These are phyloP conservation scores for Chromis chromis DNA, from an alignment of 2,797 vertebrate species.

Conservation along the genomic window DNA sequence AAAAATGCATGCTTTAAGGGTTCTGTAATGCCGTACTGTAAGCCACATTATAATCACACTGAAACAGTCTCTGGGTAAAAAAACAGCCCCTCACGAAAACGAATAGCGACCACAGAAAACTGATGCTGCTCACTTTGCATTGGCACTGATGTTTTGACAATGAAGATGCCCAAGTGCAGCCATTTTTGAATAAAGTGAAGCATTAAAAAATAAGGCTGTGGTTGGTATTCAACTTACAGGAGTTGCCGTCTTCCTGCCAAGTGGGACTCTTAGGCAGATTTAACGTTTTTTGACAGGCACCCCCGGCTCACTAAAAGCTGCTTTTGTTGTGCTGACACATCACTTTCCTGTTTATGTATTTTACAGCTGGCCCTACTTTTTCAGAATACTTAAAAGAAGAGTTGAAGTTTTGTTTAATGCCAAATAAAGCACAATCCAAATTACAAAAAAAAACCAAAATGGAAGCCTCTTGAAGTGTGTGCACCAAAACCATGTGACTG, in stretches of 20 bases:
- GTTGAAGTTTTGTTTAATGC: constrained; percentile 1
- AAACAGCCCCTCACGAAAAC: neutral
- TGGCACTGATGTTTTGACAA: constrained; percentile 19
- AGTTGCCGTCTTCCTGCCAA: constrained; percentile 15
- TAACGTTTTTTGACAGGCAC: constrained; percentile 38
- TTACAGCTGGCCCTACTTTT: constrained; percentile 19
- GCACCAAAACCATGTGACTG: neutral
- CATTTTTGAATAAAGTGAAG: constrained; percentile 6
- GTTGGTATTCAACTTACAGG: constrained; percentile 26
- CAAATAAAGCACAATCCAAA: neutral
- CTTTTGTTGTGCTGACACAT: constrained; percentile 38
- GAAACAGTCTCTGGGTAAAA: neutral
- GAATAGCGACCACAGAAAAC: constrained; percentile 17
- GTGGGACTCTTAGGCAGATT: constrained; percentile 23
- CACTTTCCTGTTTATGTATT: constrained; percentile 20
- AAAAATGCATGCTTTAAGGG: constrained; percentile 26
- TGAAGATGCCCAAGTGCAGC: constrained; percentile 7
- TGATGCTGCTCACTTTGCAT: constrained; percentile 25
- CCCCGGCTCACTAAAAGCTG: constrained; percentile 20
- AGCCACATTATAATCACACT: constrained; percentile 21
- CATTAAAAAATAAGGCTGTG: constrained; percentile 37
- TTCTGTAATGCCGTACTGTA: constrained; percentile 6
- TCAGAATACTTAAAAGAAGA: constrained; percentile 1
- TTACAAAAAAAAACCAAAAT: neutral
- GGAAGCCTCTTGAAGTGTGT: neutral